Evolutionary conservation across 2,797 vertebrate genomes (phyloP).

Genomic region (Rhinatrema bivittatum): DNA sequence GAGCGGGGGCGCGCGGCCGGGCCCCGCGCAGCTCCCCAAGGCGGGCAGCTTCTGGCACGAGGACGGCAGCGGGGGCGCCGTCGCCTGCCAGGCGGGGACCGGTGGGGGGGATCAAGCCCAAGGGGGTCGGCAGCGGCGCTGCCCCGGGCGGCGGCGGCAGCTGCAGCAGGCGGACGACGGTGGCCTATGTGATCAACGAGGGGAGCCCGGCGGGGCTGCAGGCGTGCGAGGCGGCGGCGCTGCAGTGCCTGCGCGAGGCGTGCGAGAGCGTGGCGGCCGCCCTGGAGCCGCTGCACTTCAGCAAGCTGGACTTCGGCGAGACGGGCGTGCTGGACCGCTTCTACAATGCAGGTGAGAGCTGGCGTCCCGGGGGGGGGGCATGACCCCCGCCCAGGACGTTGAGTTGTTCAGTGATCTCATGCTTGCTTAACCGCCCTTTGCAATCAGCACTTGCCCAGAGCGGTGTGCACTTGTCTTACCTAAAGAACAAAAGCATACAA

Average conservation of each 20-base stretch:
- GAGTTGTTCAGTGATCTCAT: too few species aligned
- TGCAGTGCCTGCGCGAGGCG: slow-evolving; percentile 85
- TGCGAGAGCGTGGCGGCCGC: slow-evolving; percentile 78
- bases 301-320: slow-evolving; percentile 88
- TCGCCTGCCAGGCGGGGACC: slow-evolving; percentile 7
- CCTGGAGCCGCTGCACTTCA: slow-evolving; percentile 83
- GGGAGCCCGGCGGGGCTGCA: slow-evolving; percentile 57
- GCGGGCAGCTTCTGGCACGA: slow-evolving; percentile 49
- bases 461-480: too few species aligned
- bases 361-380: too few species aligned
- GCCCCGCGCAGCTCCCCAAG: slow-evolving; percentile 2
- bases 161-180: slow-evolving; percentile 69
- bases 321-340: slow-evolving; percentile 87
- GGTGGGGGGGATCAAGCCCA: slow-evolving; percentile 14
- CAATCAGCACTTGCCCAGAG: too few species aligned
- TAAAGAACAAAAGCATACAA: too few species aligned
- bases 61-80: slow-evolving; percentile 28
- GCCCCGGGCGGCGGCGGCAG: slow-evolving; percentile 41
- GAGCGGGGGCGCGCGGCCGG: neutral
- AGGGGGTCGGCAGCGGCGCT: slow-evolving; percentile 18
- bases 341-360: slow-evolving; percentile 89
- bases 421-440: too few species aligned
- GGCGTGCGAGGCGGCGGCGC: slow-evolving; percentile 77
- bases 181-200: slow-evolving; percentile 91
- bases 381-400: too few species aligned